A percentile compares a stretch with the other conserved stretches of the same genome.
Conservation (phyloP, 2,797 vertebrate genomes). For the Rhinichthys osculus region DNA sequence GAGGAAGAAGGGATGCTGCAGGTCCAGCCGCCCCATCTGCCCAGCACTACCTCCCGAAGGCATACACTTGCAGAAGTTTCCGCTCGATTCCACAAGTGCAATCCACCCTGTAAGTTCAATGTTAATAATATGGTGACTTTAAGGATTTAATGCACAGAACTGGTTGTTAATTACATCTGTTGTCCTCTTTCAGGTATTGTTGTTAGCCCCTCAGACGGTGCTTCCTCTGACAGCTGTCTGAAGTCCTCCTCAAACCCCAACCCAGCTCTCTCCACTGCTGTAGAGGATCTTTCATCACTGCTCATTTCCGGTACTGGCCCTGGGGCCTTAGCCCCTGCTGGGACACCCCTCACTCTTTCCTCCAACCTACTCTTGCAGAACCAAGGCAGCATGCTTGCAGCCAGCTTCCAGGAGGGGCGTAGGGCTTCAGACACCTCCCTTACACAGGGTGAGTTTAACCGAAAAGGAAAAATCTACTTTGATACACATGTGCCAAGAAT, state of each 20-base stretch:
- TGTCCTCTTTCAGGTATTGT: constrained; percentile 81
- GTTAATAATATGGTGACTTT: background rate
- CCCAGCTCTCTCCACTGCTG: constrained; percentile 68
- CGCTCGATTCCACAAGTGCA: constrained; percentile 84
- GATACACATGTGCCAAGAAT: background rate
- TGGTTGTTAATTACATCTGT: background rate
- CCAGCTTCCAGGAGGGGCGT: constrained; percentile 93
- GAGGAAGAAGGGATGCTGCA: constrained; percentile 83
- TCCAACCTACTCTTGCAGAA: constrained; percentile 85
- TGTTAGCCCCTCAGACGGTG: constrained; percentile 87
- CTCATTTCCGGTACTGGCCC: constrained; percentile 73
- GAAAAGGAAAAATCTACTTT: background rate
- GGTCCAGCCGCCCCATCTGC: constrained; percentile 72
- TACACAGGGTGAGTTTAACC: constrained; percentile 85
- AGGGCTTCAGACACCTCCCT: constrained; percentile 95
- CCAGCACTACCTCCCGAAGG: constrained; percentile 85
- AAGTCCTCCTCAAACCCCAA: constrained; percentile 84
- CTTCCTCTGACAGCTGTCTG: constrained; percentile 93
- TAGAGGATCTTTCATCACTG: constrained; percentile 79
- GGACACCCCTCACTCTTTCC: constrained; percentile 83
- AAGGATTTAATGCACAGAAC: background rate
- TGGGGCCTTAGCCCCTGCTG: constrained; percentile 73
- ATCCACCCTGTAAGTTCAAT: constrained; percentile 86
- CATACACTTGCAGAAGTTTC: constrained; percentile 95
- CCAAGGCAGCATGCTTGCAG: constrained; percentile 81